phyloP scores from a whole-genome alignment of 1,140 invertebrate species.

The Procambarus clarkii region DNA sequence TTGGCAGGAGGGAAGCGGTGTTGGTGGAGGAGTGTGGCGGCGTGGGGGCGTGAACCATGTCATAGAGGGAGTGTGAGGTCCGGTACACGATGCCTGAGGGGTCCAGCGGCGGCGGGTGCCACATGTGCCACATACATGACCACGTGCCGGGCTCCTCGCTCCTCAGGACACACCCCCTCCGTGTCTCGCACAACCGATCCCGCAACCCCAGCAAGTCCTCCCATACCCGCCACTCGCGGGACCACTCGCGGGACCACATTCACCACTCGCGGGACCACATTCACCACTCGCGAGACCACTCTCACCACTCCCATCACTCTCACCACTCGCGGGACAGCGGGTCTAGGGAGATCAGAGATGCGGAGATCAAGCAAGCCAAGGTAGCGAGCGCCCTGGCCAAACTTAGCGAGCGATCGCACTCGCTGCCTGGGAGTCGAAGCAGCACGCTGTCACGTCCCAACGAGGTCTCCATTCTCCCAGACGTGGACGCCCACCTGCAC shows the following conservation, averaged over 20 bases:
- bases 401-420: constrained; percentile 35
- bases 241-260: neutral
- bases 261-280: neutral
- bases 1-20: neutral
- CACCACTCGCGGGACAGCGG: neutral
- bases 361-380: neutral
- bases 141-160: constrained; percentile 25
- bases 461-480: constrained; percentile 33
- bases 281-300: neutral
- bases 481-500: constrained; percentile 7
- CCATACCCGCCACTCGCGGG: constrained; percentile 22
- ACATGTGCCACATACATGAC: constrained; percentile 54
- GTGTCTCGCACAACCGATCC: neutral
- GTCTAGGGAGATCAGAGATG: neutral
- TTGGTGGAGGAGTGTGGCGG: neutral
- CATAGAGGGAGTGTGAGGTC: neutral
- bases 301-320: constrained; percentile 1
- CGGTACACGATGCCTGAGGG: constrained; percentile 53
- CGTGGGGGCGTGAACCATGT: neutral
- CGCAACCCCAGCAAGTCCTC: neutral
- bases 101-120: neutral
- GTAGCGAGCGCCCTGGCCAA: constrained; percentile 35
- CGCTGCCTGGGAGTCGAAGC: constrained; percentile 29
- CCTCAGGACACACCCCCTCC: constrained; percentile 15
- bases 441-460: constrained; percentile 21